Percentiles rank a stretch among this genome's conserved stretches.
Conservation (phyloP, 2,113 vertebrate species). For the Chionodraco myersi region DNA sequence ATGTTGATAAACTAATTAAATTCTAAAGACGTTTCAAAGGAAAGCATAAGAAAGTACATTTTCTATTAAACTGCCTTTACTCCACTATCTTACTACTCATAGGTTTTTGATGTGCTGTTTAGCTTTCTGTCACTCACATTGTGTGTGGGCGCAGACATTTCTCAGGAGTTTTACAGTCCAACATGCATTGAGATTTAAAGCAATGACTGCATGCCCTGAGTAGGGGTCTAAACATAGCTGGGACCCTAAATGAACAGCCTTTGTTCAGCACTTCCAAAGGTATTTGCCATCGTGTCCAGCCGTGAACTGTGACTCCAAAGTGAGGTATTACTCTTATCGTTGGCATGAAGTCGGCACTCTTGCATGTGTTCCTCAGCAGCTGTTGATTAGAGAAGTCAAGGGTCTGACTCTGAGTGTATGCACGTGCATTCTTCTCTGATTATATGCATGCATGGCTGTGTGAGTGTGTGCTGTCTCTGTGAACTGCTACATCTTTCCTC, state of each 20-base stretch:
- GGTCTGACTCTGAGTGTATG: conserved; percentile 24
- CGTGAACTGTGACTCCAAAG: conserved; percentile 52
- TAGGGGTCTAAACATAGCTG: conserved; percentile 55
- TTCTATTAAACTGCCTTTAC: background rate
- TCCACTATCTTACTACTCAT: background rate
- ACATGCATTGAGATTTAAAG: conserved; percentile 35
- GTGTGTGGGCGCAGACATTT: conserved; percentile 10
- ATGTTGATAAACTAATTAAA: background rate
- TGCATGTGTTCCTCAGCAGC: conserved; percentile 51
- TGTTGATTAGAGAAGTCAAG: conserved; percentile 43
- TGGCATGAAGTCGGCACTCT: conserved; percentile 54
- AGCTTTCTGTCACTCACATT: background rate
- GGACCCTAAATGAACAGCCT: conserved; percentile 37
- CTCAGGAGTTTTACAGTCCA: conserved; percentile 39
- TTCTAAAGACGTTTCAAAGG: background rate
- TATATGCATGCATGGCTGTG: conserved; percentile 37
- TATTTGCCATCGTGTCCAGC: conserved; percentile 36
- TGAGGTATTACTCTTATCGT: conserved; percentile 58
- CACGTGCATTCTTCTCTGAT: conserved; percentile 49
- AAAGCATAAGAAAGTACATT: background rate
- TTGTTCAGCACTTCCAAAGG: conserved; percentile 47
- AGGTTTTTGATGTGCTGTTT: background rate
- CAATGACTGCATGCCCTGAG: conserved; percentile 43
- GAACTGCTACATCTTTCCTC: conserved; percentile 38
- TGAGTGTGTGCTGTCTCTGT: conserved; percentile 37